phyloP scores from a whole-genome alignment of 2,888 invertebrate genomes.

The Spodoptera exigua region DNA sequence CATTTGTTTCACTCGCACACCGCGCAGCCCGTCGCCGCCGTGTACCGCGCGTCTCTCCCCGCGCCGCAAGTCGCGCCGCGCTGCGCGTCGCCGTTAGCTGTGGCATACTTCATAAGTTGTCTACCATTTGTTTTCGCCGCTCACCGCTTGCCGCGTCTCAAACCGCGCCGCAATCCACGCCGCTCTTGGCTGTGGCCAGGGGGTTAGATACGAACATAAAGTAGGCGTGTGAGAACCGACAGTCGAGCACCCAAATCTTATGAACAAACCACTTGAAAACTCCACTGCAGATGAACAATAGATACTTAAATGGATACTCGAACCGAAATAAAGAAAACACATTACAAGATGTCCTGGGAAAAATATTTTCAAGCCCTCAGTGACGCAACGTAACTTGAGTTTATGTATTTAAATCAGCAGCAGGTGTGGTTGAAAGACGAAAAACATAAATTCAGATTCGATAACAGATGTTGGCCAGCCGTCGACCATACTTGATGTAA shows the following conservation, averaged over 20 bases:
- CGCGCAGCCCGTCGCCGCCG: no score
- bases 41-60: no score
- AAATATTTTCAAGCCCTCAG: slow-evolving; percentile 59
- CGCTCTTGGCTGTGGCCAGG: no score
- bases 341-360: slow-evolving; percentile 67
- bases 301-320: slow-evolving; percentile 72
- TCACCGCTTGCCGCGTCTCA: no score
- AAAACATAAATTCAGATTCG: slow-evolving; percentile 84
- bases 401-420: slow-evolving; percentile 78
- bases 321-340: slow-evolving; percentile 76
- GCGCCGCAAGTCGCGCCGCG: no score
- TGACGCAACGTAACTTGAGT: slow-evolving; percentile 59
- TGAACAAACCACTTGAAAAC: slow-evolving; percentile 77
- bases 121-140: no score
- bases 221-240: slow-evolving; percentile 76
- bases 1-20: no score
- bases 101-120: no score
- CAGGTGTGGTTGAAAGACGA: slow-evolving; percentile 85
- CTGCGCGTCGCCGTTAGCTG: no score
- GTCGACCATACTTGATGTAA: slow-evolving; percentile 75
- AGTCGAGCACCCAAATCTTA: slow-evolving; percentile 74
- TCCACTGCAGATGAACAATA: slow-evolving; percentile 69
- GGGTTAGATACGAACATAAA: slow-evolving; percentile 61
- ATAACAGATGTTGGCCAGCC: slow-evolving; percentile 86
- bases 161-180: no score